Evolutionary conservation across 2,888 invertebrate genomes (phyloP).

Genomic region (Leptothorax acervorum): DNA sequence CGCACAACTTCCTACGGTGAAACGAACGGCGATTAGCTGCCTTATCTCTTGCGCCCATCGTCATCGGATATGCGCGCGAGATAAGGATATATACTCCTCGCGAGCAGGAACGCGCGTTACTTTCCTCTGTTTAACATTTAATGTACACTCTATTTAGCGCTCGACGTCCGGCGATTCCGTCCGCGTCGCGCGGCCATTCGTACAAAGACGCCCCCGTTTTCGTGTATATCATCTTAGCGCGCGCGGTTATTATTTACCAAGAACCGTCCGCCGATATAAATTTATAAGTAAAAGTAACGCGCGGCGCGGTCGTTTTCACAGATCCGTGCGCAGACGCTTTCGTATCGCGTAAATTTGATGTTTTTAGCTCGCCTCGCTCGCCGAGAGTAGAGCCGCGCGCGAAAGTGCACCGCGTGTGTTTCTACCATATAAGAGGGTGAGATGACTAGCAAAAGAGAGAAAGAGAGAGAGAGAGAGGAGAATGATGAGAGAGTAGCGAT

Average conservation of each 20-base stretch:
- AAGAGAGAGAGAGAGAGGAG: background rate
- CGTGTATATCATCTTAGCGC: background rate
- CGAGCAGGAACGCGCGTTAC: constrained; percentile 4
- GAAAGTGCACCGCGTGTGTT: constrained; percentile 53
- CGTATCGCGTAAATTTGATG: constrained; percentile 45
- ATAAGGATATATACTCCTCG: constrained; percentile 18
- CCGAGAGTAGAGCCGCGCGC: constrained; percentile 35
- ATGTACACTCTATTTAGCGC: constrained; percentile 23
- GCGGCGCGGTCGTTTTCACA: constrained; percentile 27
- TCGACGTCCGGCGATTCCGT: background rate
- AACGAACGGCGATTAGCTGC: constrained; percentile 29
- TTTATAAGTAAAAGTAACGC: constrained; percentile 49
- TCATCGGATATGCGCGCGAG: constrained; percentile 43
- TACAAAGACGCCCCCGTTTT: constrained; percentile 20
- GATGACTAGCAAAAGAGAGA: constrained; percentile 12
- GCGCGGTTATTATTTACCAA: constrained; percentile 20
- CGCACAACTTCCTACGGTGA: constrained; percentile 31
- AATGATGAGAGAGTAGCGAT: constrained; percentile 25
- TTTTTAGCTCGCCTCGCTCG: constrained; percentile 32
- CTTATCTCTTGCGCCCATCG: constrained; percentile 36
- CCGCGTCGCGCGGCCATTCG: constrained; percentile 1
- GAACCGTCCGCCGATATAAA: constrained; percentile 31
- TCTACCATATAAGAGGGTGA: constrained; percentile 58
- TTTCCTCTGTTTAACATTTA: constrained; percentile 43
- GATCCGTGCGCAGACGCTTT: constrained; percentile 17